Evolutionary conservation across 92 coral and sea anemone genomes (phyloP).

Genomic region (Bergia puertoricense): DNA sequence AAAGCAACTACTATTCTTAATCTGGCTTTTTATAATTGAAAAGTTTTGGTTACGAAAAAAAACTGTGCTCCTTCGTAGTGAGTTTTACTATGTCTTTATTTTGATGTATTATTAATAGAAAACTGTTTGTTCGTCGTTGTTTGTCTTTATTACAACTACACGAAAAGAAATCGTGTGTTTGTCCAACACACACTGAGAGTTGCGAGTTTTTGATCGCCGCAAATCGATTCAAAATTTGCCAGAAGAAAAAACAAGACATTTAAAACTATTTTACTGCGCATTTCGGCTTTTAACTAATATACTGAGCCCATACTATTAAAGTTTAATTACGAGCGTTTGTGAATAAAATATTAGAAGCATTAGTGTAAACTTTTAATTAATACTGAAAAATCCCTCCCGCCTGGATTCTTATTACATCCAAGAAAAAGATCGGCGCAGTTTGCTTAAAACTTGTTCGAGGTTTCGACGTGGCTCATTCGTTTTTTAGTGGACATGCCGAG

Average conservation of each 20-base stretch:
- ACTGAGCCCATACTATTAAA: constrained; percentile 34
- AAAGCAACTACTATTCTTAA: not conserved
- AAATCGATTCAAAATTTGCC: constrained; percentile 25
- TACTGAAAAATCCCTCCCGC: constrained; percentile 35
- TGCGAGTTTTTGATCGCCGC: not conserved
- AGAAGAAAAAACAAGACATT: constrained; percentile 27
- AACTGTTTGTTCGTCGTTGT: constrained; percentile 58
- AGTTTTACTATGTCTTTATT: constrained; percentile 60
- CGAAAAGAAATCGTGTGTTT: constrained; percentile 2
- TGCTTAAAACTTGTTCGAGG: not conserved
- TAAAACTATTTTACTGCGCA: constrained; percentile 28
- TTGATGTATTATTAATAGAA: constrained; percentile 66
- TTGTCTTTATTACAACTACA: constrained; percentile 44
- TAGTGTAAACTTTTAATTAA: constrained; percentile 46
- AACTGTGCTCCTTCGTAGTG: constrained; percentile 21
- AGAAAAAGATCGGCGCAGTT: not conserved
- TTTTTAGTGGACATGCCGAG: not conserved
- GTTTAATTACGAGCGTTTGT: constrained; percentile 46
- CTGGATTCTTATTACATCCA: not conserved
- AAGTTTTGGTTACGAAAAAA: not conserved
- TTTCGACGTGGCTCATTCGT: not conserved
- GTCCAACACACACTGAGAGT: not conserved
- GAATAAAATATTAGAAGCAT: constrained; percentile 43
- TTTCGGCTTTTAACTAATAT: constrained; percentile 41
- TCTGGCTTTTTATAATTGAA: not conserved